Conservation (phyloP, 2,888 invertebrate species). For the Pseudococcus viburni region DNA sequence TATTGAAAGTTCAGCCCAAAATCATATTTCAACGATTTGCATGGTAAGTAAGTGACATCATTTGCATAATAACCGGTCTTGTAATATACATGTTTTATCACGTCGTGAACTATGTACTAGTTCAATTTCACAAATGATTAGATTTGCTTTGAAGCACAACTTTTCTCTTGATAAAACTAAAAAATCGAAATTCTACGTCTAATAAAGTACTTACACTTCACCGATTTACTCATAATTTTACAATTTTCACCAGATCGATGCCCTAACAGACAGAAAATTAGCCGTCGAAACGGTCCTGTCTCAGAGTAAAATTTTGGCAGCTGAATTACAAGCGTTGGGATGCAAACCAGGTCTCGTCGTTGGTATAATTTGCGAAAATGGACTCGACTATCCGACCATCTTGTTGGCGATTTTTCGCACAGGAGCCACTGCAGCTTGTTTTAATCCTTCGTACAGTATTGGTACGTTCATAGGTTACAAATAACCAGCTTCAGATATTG, state of each 20-base stretch:
- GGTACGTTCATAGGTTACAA: conserved; percentile 70
- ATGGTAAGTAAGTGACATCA: neutral
- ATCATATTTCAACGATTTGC: neutral
- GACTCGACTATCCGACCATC: conserved; percentile 81
- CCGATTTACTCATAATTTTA: neutral
- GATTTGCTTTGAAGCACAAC: neutral
- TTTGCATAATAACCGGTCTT: neutral
- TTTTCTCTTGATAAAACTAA: neutral
- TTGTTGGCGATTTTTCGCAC: conserved; percentile 79
- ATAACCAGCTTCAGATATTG: too few species aligned
- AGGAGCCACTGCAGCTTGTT: conserved; percentile 79
- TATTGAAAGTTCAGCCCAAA: neutral
- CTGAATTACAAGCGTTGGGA: conserved; percentile 37
- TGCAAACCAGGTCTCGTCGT: conserved; percentile 54
- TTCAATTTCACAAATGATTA: neutral
- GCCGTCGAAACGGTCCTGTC: neutral
- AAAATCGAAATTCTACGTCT: neutral
- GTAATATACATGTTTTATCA: neutral
- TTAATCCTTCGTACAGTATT: conserved; percentile 81
- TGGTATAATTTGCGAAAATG: conserved; percentile 77
- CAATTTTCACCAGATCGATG: conserved; percentile 48
- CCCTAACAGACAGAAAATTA: neutral
- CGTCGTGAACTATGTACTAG: neutral
- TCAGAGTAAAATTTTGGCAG: conserved; percentile 49
- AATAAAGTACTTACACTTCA: neutral